phyloP scores from a whole-genome alignment of 2,888 invertebrate genomes.

The Epirrita christyi region DNA sequence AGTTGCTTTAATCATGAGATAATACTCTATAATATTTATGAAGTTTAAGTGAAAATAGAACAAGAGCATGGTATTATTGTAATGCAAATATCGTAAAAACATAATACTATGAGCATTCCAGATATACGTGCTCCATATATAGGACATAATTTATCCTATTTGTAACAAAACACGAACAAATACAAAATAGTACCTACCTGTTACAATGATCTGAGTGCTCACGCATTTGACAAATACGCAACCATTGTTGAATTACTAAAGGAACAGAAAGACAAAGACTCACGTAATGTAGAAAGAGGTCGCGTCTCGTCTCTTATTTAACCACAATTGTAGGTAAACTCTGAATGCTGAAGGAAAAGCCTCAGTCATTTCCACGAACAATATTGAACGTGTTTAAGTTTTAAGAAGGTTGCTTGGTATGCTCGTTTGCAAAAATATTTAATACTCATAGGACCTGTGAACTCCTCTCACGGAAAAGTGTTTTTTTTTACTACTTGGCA shows the following conservation, averaged over 20 bases:
- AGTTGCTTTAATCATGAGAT: too few relatives aligned
- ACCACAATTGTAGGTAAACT: constrained; percentile 11
- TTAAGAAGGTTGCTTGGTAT: too few relatives aligned
- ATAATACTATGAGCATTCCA: constrained; percentile 40
- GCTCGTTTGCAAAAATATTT: too few relatives aligned
- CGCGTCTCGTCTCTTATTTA: constrained; percentile 35
- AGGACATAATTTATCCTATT: constrained; percentile 71
- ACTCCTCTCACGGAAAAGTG: too few relatives aligned
- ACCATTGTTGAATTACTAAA: constrained; percentile 68
- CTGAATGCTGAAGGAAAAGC: not conserved
- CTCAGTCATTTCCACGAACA: too few relatives aligned
- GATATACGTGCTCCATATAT: constrained; percentile 56
- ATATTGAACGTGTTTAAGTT: too few relatives aligned
- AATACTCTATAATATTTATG: too few relatives aligned
- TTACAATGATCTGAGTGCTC: constrained; percentile 68
- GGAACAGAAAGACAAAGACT: constrained; percentile 63
- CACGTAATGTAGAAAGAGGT: constrained; percentile 59
- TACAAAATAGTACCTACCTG: constrained; percentile 69
- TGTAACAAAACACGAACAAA: constrained; percentile 66
- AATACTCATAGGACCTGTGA: too few relatives aligned
- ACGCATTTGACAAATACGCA: constrained; percentile 71
- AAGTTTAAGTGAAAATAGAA: too few relatives aligned
- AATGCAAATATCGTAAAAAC: constrained; percentile 48
- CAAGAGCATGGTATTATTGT: constrained; percentile 1
- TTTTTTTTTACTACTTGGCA: too few relatives aligned